Percentiles rank a stretch among this genome's conserved stretches.
Conservation (phyloP, 2,888 invertebrate species). For the Helobdella robusta region DNA sequence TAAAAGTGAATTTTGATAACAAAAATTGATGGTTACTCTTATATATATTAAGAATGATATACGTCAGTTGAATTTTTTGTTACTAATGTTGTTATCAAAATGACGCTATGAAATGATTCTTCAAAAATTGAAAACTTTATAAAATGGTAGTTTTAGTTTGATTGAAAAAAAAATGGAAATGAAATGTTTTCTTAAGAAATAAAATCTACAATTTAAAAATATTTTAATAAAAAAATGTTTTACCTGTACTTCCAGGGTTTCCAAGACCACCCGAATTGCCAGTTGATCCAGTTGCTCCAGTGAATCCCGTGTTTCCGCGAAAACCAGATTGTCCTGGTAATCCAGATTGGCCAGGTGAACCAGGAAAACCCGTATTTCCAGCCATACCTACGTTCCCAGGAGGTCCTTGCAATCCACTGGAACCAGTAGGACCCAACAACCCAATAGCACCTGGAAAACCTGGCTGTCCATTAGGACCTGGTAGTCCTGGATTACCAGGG, state of each 20-base stretch:
- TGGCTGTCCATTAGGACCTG: constrained; percentile 20
- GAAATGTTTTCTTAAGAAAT: no score
- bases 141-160: no score
- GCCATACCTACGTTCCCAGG: constrained; percentile 8
- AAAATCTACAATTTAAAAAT: no score
- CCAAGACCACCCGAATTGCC: constrained; percentile 13
- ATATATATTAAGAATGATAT: no score
- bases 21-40: no score
- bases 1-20: no score
- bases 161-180: no score
- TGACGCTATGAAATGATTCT: no score
- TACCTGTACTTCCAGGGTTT: not conserved
- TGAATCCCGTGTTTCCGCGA: constrained; percentile 12
- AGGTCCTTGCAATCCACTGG: constrained; percentile 1
- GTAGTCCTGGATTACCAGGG: constrained; percentile 24
- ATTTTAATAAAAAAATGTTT: no score
- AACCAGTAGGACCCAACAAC: not conserved
- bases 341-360: constrained; percentile 4
- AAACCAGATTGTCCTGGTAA: constrained; percentile 18
- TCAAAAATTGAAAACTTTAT: no score
- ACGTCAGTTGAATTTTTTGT: no score
- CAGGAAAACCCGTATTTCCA: constrained; percentile 23
- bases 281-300: constrained; percentile 7
- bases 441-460: constrained; percentile 20
- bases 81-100: no score